phyloP scores from a whole-genome alignment of 1,140 invertebrate genomes.

The Nasonia vitripennis region DNA sequence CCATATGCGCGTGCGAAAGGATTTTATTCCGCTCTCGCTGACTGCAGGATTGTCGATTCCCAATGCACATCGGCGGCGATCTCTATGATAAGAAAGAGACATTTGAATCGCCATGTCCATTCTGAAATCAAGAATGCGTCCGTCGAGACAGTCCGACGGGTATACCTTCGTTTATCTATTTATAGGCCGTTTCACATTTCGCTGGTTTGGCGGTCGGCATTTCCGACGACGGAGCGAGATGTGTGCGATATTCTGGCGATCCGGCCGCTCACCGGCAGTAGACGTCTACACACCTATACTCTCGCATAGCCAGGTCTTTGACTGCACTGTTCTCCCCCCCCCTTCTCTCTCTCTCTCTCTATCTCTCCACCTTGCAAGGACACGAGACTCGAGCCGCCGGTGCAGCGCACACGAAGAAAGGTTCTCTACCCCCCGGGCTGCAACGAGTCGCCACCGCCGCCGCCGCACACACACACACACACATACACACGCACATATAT shows the following conservation, averaged over 20 bases:
- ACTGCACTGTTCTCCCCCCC: constrained; percentile 40
- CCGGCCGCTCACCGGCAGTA: neutral
- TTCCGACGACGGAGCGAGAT: neutral
- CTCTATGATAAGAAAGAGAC: too few relatives aligned
- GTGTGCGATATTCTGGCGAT: neutral
- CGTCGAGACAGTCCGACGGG: neutral
- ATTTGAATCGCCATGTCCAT: neutral
- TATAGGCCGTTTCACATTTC: constrained; percentile 28
- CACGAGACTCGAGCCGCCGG: constrained; percentile 24
- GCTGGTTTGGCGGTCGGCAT: constrained; percentile 16
- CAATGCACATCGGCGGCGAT: too few relatives aligned
- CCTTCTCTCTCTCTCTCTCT: constrained; percentile 15
- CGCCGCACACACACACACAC: neutral
- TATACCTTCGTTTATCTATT: constrained; percentile 21
- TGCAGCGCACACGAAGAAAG: constrained; percentile 37
- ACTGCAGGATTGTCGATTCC: too few relatives aligned
- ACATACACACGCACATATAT: too few relatives aligned
- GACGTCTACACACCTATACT: neutral
- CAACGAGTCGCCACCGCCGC: neutral
- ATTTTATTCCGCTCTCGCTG: too few relatives aligned
- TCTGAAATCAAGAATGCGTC: neutral
- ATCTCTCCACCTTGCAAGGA: constrained; percentile 57
- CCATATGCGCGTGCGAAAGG: too few relatives aligned
- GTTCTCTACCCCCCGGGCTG: constrained; percentile 46
- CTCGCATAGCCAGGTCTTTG: constrained; percentile 24